Percentiles rank a stretch among this genome's conserved stretches.
These are phyloP conservation scores for Beroe forskalii DNA, from an alignment of 37 sponge, comb jelly and placozoan species.

Conservation along the genomic window DNA sequence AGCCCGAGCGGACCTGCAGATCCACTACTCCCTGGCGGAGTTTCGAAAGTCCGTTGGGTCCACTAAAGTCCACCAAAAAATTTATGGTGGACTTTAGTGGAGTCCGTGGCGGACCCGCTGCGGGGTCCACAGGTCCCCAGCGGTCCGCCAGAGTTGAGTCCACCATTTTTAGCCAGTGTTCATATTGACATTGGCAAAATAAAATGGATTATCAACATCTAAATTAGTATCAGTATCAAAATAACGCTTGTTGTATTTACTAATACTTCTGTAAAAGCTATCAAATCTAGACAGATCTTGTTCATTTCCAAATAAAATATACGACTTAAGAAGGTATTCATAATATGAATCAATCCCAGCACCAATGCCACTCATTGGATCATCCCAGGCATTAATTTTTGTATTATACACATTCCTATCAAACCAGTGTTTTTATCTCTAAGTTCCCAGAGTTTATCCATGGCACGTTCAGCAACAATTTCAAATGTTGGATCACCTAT, in stretches of 20 bases:
- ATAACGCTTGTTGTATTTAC: constrained; percentile 81
- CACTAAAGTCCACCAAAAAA: too few species aligned
- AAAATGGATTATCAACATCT: constrained; percentile 64
- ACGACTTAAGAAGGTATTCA: constrained; percentile 94
- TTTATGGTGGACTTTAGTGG: too few species aligned
- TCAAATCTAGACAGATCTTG: constrained; percentile 88
- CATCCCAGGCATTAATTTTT: constrained; percentile 83
- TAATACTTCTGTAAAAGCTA: constrained; percentile 75
- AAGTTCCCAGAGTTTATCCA: constrained; percentile 78
- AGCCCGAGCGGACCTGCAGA: too few species aligned
- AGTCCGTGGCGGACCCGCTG: too few species aligned
- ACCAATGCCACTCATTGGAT: constrained; percentile 87
- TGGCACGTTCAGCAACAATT: constrained; percentile 80
- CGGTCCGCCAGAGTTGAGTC: too few species aligned
- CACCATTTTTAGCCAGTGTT: constrained; percentile 76
- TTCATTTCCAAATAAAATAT: constrained; percentile 87
- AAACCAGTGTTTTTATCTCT: constrained; percentile 81
- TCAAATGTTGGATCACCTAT: constrained; percentile 88
- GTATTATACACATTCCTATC: constrained; percentile 88
- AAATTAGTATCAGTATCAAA: neutral
- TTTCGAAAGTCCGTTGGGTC: too few species aligned
- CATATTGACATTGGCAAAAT: constrained; percentile 88
- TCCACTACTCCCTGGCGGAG: too few species aligned
- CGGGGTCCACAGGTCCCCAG: too few species aligned
- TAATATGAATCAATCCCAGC: constrained; percentile 98